Base-by-base conservation (phyloP, 2,113 vertebrate species). In the Formicarius rufipectus region DNA sequence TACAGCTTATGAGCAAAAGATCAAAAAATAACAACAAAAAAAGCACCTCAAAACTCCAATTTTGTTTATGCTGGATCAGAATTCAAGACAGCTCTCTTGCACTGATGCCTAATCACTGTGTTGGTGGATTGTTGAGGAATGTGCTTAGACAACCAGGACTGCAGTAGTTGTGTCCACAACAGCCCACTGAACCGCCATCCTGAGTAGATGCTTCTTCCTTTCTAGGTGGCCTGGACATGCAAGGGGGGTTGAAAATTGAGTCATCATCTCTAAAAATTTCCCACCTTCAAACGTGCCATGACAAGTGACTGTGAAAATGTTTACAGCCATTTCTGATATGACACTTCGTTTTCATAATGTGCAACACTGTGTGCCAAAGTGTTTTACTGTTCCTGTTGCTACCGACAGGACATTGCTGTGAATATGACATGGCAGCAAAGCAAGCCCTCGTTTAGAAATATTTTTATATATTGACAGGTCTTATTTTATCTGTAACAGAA, bases 241-340 rank as follows among this genome's bases (percentile, higher is more conserved):
- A 81, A 12, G 30, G 14, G 87, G 91, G 27, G 45, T 92, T 93
- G 58, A 84, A 94, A 89, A 92, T 50, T 62, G 89, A 95, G 66
- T 64, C 13, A 5, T 83, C 77, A 75, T 50, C 77, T 87, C 63
- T 88, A 55, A 92, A 94, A 86, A 73, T 23, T 90, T 94, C 68
- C 92, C 89, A 95, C 78, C 52, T 97, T 93, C 76, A 91, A 95
- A 91, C 12, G 0, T 63, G 53, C 66, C 84, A 78, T 82, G 89
- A 97, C 91, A 97, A 97, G 81, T 33, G 74, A 91, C 75, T 86
- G 79, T 66, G 82, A 95, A 96, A 93, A 92, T 72, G 79, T 96
- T 97, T 95, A 97, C 84, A 96, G 90, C 55, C 78, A 86, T 80
- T 94, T 96, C 44, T 77, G 52, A 92, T 77, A 69, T 23, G 71